A percentile compares a stretch with the other conserved stretches of the same genome.
These are phyloP conservation scores for Tragulus kanchil DNA, from an alignment of 2,113 vertebrate species.

Conservation along the genomic window DNA sequence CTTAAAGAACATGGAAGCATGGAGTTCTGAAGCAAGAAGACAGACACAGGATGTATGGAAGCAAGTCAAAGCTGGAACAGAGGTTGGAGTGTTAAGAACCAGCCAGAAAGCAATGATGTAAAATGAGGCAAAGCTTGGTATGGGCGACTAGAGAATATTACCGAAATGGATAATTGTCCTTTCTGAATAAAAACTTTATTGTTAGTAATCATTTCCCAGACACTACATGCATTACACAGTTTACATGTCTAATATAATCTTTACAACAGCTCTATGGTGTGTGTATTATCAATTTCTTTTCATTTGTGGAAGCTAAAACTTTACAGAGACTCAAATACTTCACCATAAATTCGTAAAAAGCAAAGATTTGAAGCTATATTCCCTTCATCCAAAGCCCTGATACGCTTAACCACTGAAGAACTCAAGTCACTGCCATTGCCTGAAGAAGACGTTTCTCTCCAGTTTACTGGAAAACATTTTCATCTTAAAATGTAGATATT, in stretches of 20 bases:
- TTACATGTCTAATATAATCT: constrained; percentile 9
- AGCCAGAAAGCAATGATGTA: background rate
- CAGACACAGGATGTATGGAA: background rate
- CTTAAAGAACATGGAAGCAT: background rate
- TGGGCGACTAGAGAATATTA: background rate
- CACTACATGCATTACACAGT: background rate
- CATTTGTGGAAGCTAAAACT: constrained; percentile 42
- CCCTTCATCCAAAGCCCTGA: background rate
- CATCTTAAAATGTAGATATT: constrained; percentile 37
- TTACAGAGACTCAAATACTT: constrained; percentile 44
- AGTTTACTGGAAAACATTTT: constrained; percentile 35
- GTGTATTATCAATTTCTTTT: background rate
- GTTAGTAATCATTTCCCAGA: background rate
- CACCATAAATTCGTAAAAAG: constrained; percentile 35
- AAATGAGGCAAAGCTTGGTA: constrained; percentile 10
- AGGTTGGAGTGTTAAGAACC: background rate
- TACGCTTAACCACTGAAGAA: constrained; percentile 21
- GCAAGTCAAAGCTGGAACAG: background rate
- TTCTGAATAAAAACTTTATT: background rate
- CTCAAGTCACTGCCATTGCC: background rate
- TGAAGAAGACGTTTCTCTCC: background rate
- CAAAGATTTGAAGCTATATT: constrained; percentile 36
- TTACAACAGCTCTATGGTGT: background rate
- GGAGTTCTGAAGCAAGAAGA: background rate
- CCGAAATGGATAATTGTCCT: background rate